phyloP scores from a whole-genome alignment of 2,113 vertebrate species.

The Archilochus colubris region DNA sequence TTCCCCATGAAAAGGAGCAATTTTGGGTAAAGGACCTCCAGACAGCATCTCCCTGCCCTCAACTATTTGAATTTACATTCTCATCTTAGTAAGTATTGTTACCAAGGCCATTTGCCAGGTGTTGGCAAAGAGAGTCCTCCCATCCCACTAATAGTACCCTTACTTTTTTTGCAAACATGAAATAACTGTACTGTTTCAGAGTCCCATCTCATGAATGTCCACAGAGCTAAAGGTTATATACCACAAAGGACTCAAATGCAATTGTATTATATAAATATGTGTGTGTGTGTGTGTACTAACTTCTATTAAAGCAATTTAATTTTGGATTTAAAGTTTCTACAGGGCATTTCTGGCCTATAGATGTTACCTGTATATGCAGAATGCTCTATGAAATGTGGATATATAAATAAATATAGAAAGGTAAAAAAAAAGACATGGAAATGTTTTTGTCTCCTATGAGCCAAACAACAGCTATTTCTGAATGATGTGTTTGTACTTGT shows the following conservation, averaged over 20 bases:
- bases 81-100: neutral
- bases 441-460: constrained; percentile 12
- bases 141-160: neutral
- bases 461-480: constrained; percentile 52
- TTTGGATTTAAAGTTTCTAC: neutral
- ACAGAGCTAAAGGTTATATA: neutral
- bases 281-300: neutral
- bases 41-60: neutral
- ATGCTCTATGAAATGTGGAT: neutral
- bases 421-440: neutral
- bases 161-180: neutral
- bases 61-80: neutral
- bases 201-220: neutral
- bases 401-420: neutral
- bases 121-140: neutral
- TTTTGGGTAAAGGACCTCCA: neutral
- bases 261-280: neutral
- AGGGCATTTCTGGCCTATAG: neutral
- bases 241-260: neutral
- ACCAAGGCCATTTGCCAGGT: neutral
- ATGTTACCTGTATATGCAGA: neutral
- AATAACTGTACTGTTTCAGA: neutral
- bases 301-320: neutral
- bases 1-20: neutral
- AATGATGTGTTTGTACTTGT: constrained; percentile 60